A percentile compares a stretch with the other conserved stretches of the same genome.
phyloP scores from a whole-genome alignment of 2,797 vertebrate species.

The Picus viridis region DNA sequence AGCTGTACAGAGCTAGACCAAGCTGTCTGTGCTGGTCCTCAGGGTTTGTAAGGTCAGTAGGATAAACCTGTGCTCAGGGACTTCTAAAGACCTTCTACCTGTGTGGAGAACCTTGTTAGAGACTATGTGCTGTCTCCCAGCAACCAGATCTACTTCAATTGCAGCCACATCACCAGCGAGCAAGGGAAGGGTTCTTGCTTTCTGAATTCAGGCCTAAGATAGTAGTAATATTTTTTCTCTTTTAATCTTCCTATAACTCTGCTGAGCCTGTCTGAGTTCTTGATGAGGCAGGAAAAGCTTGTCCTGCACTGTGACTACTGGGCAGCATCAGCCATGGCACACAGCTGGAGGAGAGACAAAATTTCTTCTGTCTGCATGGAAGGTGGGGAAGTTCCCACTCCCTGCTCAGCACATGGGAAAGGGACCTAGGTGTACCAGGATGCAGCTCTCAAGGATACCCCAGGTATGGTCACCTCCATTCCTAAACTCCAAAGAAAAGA shows the following conservation, averaged over 20 bases:
- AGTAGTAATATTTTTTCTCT: neutral
- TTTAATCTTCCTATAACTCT: neutral
- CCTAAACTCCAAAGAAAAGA: neutral
- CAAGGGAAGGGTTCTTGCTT: neutral
- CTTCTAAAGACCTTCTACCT: neutral
- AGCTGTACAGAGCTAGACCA: neutral
- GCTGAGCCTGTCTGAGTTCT: neutral
- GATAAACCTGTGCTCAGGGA: neutral
- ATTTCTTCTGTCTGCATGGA: neutral
- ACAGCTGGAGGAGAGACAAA: neutral
- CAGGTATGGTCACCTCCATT: neutral
- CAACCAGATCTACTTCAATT: neutral
- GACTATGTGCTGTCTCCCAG: neutral
- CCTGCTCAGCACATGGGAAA: neutral
- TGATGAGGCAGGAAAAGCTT: neutral
- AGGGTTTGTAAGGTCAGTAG: neutral
- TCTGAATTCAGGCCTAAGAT: neutral
- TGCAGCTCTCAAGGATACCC: neutral
- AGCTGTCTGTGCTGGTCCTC: neutral
- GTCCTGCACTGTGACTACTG: neutral
- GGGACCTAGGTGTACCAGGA: neutral
- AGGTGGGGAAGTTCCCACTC: neutral
- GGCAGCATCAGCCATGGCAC: neutral
- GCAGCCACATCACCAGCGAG: neutral
- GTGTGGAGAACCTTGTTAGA: neutral